Conservation (phyloP, 2,797 vertebrate species). For the Eutrigla gurnardus region DNA sequence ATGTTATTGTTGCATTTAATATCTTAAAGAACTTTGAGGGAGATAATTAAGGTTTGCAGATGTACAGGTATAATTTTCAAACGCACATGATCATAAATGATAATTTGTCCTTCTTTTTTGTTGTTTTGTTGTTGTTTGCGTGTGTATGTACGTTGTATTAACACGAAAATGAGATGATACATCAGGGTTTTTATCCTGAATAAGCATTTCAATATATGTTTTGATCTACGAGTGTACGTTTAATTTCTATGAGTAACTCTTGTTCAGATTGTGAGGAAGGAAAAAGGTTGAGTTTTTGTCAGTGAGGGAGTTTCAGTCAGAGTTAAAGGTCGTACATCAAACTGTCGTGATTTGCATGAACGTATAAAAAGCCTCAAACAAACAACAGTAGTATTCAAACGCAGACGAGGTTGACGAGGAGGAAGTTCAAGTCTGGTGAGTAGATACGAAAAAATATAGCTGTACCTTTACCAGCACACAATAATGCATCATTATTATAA, state of each 20-base stretch:
- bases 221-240: background rate
- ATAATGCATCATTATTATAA: background rate
- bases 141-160: no score
- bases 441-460: background rate
- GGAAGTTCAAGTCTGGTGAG: background rate
- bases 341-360: slow-evolving; percentile 31
- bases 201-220: background rate
- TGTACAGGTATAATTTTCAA: no score
- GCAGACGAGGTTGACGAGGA: background rate
- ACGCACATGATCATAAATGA: no score
- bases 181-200: no score
- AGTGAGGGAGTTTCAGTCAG: background rate
- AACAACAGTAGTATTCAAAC: background rate
- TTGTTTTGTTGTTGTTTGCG: no score
- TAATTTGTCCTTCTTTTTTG: no score
- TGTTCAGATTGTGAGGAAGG: background rate
- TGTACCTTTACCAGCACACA: no score
- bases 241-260: background rate
- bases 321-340: background rate
- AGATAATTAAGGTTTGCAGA: no score
- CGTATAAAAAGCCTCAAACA: slow-evolving; percentile 15
- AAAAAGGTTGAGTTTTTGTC: background rate
- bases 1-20: no score
- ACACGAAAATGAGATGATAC: no score
- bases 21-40: no score